Base-by-base conservation (phyloP, 2,113 vertebrate genomes). In the Serinus canaria region DNA sequence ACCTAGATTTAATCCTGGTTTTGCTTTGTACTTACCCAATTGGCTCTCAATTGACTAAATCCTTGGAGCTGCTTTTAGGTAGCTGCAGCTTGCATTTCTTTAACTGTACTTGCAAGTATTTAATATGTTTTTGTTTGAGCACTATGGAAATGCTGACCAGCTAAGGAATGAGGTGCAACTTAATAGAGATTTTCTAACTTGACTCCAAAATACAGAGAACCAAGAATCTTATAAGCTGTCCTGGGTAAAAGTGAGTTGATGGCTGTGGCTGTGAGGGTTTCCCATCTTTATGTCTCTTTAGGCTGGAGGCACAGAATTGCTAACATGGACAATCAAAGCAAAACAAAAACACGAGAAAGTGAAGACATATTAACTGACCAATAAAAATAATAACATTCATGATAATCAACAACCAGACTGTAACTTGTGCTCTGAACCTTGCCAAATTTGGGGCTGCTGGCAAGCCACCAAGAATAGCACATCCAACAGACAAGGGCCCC, bases 391-490 rank as follows among this genome's bases (percentile, higher is more conserved):
- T 82, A 94, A 84, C 55, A 69, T 74, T 84, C 68, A 89, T 31
- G 72, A 84, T 84, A 95, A 89, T 90, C 83, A 80, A 82, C 69
- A 87, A 75, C 75, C 52, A 62, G 6, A 55, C 82, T 83, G 69
- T 70, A 86, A 52, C 56, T 83, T 89, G 79, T 89, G 79, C 89
- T 92, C 76, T 80, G 78, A 95, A 83, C 76, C 87, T 94, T 96
- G 96, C 94, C 95, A 95, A 88, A 93, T 84, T 86, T 92, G 91
- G 92, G 94, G 60, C 75, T 94, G 84, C 53, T 95, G 96, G 96
- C 95, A 87, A 87, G 58, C 83, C 67, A 87, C 93, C 95, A 97
- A 95, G 90, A 87, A 94, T 83, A 97, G 89, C 92, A 95, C 94
- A 83, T 85, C 67, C 66, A 70, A 74, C 68, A 95, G 70, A 90